Conservation (phyloP, 2,888 invertebrate genomes). For the Magallana nippona region DNA sequence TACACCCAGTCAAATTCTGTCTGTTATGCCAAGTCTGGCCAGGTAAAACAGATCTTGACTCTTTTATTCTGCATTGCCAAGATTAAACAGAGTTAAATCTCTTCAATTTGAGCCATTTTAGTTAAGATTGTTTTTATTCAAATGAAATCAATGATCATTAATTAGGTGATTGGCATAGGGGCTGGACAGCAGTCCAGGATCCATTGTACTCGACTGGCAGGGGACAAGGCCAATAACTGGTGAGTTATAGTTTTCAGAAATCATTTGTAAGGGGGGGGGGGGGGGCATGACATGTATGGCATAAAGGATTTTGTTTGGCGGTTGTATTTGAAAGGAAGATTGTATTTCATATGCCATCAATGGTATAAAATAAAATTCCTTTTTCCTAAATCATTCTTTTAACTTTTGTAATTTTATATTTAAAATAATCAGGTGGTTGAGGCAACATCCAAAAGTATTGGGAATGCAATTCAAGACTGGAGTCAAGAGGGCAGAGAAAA, state of each 20-base stretch:
- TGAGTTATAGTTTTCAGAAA: conserved; percentile 71
- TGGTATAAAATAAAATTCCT: no score
- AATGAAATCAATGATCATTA: not conserved
- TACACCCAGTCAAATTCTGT: conserved; percentile 99
- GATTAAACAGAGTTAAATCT: not conserved
- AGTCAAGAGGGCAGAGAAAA: conserved; percentile 93
- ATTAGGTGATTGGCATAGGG: conserved; percentile 94
- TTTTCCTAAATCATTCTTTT: no score
- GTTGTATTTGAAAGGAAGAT: no score
- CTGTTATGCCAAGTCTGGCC: conserved; percentile 95
- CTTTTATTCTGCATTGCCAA: not conserved
- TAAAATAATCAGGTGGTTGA: conserved; percentile 87
- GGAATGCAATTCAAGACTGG: conserved; percentile 91
- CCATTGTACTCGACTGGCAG: conserved; percentile 97
- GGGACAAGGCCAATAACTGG: conserved; percentile 98
- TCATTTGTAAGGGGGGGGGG: no score
- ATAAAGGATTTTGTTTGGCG: no score
- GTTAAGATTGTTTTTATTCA: not conserved
- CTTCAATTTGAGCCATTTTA: not conserved
- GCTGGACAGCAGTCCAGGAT: conserved; percentile 99
- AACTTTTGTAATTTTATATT: no score
- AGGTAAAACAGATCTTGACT: conserved; percentile 73
- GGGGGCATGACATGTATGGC: no score
- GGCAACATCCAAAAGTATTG: conserved; percentile 93
- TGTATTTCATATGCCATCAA: no score